These are phyloP conservation scores for Drosophila emarginata DNA, from an alignment of 2,888 invertebrate genomes.

Conservation along the genomic window DNA sequence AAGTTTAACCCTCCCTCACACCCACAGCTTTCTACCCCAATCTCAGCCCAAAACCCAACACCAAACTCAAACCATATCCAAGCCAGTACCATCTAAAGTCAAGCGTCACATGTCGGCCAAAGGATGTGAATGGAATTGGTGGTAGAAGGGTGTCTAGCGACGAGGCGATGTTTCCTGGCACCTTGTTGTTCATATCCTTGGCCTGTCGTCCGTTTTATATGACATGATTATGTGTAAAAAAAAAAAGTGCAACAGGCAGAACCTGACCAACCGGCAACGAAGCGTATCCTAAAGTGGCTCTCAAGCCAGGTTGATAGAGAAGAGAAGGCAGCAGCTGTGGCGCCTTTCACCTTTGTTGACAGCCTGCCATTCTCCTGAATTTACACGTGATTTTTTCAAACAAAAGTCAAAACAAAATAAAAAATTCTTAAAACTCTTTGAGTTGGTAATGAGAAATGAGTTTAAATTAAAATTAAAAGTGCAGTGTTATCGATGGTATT, in stretches of 20 bases:
- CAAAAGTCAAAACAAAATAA: conserved; percentile 10
- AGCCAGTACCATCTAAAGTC: conserved; percentile 61
- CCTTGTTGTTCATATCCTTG: conserved; percentile 61
- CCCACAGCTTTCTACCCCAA: too few species aligned
- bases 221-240: conserved; percentile 75
- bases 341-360: conserved; percentile 54
- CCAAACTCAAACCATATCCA: conserved; percentile 5
- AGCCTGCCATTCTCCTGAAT: conserved; percentile 26
- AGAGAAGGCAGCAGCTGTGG: conserved; percentile 37
- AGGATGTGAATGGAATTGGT: conserved; percentile 31
- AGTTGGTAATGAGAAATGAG: not conserved
- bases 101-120: conserved; percentile 73
- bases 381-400: conserved; percentile 38
- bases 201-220: conserved; percentile 68
- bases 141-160: conserved; percentile 9
- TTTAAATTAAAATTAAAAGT: conserved; percentile 4
- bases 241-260: conserved; percentile 69
- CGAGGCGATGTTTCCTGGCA: conserved; percentile 20
- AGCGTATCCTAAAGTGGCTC: conserved; percentile 37
- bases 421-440: not conserved
- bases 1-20: conserved; percentile 40
- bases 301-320: conserved; percentile 11
- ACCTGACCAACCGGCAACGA: conserved; percentile 35
- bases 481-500: too few species aligned
- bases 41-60: not conserved